Conservation (phyloP, 2,797 vertebrate species). For the Rhinella marina region DNA sequence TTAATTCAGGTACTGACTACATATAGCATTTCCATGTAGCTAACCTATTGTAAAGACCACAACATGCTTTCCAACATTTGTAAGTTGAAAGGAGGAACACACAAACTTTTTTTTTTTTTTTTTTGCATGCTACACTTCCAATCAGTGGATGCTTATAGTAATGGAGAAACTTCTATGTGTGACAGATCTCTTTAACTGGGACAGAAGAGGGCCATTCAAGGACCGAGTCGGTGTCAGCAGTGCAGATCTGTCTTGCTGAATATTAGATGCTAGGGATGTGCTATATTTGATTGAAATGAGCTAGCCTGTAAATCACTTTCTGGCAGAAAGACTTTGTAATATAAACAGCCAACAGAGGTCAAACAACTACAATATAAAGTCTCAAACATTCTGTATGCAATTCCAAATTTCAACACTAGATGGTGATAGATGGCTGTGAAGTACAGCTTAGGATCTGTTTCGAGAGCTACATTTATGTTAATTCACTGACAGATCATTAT, state of each 20-base stretch:
- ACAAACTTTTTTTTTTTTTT: too few relatives aligned
- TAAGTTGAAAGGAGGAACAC: too few relatives aligned
- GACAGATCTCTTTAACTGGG: too few relatives aligned
- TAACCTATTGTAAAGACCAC: background rate
- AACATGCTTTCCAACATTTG: too few relatives aligned
- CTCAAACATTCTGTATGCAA: slow-evolving; percentile 32
- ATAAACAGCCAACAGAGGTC: background rate
- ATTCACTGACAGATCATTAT: background rate
- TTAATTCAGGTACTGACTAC: too few relatives aligned
- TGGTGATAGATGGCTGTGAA: slow-evolving; percentile 50
- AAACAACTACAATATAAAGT: background rate
- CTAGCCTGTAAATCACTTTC: too few relatives aligned
- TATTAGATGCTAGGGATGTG: background rate
- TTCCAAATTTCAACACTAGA: slow-evolving; percentile 54
- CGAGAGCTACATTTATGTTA: background rate
- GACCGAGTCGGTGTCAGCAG: background rate
- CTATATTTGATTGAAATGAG: background rate
- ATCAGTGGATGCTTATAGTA: background rate
- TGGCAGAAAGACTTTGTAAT: too few relatives aligned
- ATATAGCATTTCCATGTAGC: too few relatives aligned
- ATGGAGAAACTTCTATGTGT: background rate
- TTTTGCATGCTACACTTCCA: background rate
- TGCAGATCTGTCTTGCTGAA: background rate
- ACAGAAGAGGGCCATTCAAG: background rate
- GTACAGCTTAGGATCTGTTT: background rate